These are phyloP conservation scores for Acanthosepion lycidas DNA, from an alignment of 2,888 invertebrate genomes.

Conservation along the genomic window DNA sequence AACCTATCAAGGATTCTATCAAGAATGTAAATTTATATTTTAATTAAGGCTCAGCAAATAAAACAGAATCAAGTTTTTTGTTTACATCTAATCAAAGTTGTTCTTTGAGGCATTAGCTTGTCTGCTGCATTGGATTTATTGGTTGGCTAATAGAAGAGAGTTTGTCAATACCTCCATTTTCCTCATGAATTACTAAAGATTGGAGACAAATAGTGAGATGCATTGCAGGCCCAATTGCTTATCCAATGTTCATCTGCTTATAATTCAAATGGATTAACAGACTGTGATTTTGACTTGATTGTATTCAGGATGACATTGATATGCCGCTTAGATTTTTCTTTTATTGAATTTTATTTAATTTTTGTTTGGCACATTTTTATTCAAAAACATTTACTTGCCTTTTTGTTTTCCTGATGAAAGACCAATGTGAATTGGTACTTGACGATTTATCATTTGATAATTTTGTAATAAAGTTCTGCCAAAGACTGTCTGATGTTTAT, in stretches of 20 bases:
- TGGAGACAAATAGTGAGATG: not conserved
- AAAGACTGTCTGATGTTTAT: not conserved
- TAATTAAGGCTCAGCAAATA: not conserved
- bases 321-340: not conserved
- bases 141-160: not conserved
- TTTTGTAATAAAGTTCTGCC: not conserved
- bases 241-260: not conserved
- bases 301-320: not conserved
- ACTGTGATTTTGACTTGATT: not conserved
- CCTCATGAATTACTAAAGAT: not conserved
- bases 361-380: not conserved
- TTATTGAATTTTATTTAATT: not conserved
- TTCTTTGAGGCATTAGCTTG: conserved; percentile 1
- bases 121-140: not conserved
- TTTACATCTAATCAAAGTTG: conserved; percentile 33
- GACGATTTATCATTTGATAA: conserved; percentile 21
- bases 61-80: not conserved
- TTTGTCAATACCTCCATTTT: not conserved
- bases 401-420: not conserved
- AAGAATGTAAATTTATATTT: not conserved
- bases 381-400: not conserved
- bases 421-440: conserved; percentile 4
- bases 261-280: conserved; percentile 21
- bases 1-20: not conserved
- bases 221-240: not conserved